Conservation (phyloP, 2,113 vertebrate species). For the Callionymus lyra region DNA sequence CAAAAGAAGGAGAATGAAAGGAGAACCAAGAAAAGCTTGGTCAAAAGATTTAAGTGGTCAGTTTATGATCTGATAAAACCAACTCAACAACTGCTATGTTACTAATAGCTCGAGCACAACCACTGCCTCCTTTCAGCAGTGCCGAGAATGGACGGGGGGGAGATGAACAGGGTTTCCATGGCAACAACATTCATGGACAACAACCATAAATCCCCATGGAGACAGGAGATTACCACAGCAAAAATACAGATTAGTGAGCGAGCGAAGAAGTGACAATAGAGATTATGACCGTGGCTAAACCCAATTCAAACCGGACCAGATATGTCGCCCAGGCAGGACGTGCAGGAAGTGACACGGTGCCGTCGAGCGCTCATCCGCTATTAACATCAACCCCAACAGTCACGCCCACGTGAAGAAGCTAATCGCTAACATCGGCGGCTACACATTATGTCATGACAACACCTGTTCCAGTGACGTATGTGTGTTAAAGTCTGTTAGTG, state of each 20-base stretch:
- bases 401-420: background rate
- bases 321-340: constrained; percentile 13
- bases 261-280: constrained; percentile 48
- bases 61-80: constrained; percentile 1
- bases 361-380: background rate
- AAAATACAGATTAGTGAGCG: constrained; percentile 50
- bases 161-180: constrained; percentile 23
- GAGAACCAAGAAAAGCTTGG: constrained; percentile 3
- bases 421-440: background rate
- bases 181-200: constrained; percentile 37
- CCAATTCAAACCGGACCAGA: constrained; percentile 29
- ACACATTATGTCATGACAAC: constrained; percentile 3
- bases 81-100: background rate
- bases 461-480: background rate
- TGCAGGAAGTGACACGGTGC: constrained; percentile 3
- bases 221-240: constrained; percentile 52
- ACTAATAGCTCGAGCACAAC: background rate
- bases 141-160: background rate
- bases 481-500: background rate
- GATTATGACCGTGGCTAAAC: constrained; percentile 43
- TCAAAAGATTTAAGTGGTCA: background rate
- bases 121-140: background rate
- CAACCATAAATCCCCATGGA: constrained; percentile 53
- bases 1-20: background rate
- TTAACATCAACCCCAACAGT: background rate